phyloP scores from a whole-genome alignment of 1,140 invertebrate genomes.

The Bombus breviceps region DNA sequence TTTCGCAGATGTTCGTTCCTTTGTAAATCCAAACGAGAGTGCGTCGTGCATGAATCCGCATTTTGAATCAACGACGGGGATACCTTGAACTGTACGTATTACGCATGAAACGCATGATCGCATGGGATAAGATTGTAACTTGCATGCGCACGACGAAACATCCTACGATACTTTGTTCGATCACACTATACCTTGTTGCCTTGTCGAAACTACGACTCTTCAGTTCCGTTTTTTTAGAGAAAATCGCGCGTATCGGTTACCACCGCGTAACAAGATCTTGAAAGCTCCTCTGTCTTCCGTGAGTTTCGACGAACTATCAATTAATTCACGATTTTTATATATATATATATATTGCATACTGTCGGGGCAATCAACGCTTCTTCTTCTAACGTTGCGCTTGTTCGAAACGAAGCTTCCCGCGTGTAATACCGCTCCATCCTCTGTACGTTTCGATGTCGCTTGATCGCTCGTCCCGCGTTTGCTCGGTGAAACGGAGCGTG shows the following conservation, averaged over 20 bases:
- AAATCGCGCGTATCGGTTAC: too few species aligned
- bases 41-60: not conserved
- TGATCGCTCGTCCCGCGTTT: constrained; percentile 10
- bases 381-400: constrained; percentile 3
- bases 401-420: not conserved
- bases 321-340: too few species aligned
- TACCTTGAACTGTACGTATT: constrained; percentile 48
- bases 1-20: not conserved
- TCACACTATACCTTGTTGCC: constrained; percentile 27
- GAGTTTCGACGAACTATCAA: too few species aligned
- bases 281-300: too few species aligned
- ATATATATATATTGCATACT: not conserved
- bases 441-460: constrained; percentile 12
- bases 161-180: constrained; percentile 5
- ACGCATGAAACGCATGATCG: constrained; percentile 42
- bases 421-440: not conserved
- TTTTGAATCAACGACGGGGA: constrained; percentile 35
- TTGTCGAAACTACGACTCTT: constrained; percentile 8
- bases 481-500: not conserved
- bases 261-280: too few species aligned
- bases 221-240: not conserved
- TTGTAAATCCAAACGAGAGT: constrained; percentile 1
- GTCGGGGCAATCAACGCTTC: constrained; percentile 8
- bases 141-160: constrained; percentile 30
- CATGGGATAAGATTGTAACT: not conserved